Evolutionary conservation across 2,113 vertebrate species (phyloP).

Genomic region (Semicossyphus pulcher): DNA sequence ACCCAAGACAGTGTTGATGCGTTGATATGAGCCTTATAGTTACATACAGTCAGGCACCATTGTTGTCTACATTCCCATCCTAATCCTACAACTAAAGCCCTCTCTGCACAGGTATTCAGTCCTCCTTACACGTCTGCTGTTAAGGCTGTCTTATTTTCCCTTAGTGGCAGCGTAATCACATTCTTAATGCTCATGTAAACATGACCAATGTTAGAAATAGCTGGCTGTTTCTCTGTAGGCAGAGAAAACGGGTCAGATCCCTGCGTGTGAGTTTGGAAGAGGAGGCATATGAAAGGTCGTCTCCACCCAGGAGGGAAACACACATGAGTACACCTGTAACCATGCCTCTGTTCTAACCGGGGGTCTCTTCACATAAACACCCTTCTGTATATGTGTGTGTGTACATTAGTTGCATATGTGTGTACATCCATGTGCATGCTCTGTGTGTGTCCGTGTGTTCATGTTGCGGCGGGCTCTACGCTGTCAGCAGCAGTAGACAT

Average conservation of each 20-base stretch:
- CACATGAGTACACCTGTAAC: constrained; percentile 46
- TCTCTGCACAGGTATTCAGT: no score
- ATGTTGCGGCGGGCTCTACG: constrained; percentile 20
- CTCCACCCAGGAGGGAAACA: constrained; percentile 52
- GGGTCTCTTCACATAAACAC: not conserved
- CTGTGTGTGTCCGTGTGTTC: not conserved
- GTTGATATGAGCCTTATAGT: not conserved
- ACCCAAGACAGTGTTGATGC: not conserved
- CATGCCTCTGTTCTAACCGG: constrained; percentile 17
- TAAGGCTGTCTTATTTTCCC: not conserved
- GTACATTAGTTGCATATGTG: not conserved
- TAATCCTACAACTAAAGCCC: not conserved
- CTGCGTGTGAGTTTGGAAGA: constrained; percentile 32
- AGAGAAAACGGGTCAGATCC: constrained; percentile 58
- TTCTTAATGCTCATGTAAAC: constrained; percentile 39
- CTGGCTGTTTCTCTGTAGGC: constrained; percentile 24
- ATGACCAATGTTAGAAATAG: constrained; percentile 8
- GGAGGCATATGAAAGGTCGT: constrained; percentile 49
- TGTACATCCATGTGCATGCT: not conserved
- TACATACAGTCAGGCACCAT: no score
- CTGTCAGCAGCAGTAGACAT: constrained; percentile 48
- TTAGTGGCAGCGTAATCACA: not conserved
- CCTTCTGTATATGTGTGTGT: not conserved
- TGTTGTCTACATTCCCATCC: not conserved
- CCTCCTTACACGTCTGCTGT: not conserved